Base-by-base conservation (phyloP, 2,113 vertebrate species). In the Martes martes region DNA sequence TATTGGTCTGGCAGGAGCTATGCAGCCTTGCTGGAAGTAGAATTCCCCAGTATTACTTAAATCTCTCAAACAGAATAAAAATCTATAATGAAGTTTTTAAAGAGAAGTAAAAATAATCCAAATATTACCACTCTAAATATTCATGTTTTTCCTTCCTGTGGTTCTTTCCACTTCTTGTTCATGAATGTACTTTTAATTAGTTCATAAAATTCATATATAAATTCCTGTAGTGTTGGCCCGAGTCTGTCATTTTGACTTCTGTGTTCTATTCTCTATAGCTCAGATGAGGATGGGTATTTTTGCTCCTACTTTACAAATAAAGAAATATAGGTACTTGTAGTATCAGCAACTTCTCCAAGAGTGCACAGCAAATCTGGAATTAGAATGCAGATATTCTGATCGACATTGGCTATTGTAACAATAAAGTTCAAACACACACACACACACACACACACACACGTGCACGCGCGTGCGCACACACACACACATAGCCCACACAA, bases 21-120 rank as follows among this genome's bases (percentile, higher is more conserved):
- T 10, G n/a, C 2, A 31, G 42, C 13, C 4, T 18, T 73, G 11
- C 19, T 33, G 3, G 15, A 59, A 89, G 19, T 0, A 89, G 55
- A 89, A 71, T 21, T 81, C n/a, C 10, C 50, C 39, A 19, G 23
- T 33, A 61, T 74, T 71, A 94, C 42, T 52, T 50, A 15, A 33
- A 7, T 59, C 42, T 71, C 19, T n/a, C 14, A 45, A 67, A 65
- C 36, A 80, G 61, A 80, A 82, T 55, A 95, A 63, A 85, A 89
- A 86, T 78, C 50, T 78, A 52, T 31, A 65, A 45, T 45, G 36
- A 69, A 76, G 6, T n/a, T n/a, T 31, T 74, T 31, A 6, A 42
- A 94, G 88, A 80, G 33, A 83, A 91, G 23, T 36, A 26, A 89
- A 95, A 96, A 83, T n/a, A 42, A 73, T 69, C n/a, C 50, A 86